Evolutionary conservation across 2,888 invertebrate species (phyloP).

Genomic region (Andrena dorsata): DNA sequence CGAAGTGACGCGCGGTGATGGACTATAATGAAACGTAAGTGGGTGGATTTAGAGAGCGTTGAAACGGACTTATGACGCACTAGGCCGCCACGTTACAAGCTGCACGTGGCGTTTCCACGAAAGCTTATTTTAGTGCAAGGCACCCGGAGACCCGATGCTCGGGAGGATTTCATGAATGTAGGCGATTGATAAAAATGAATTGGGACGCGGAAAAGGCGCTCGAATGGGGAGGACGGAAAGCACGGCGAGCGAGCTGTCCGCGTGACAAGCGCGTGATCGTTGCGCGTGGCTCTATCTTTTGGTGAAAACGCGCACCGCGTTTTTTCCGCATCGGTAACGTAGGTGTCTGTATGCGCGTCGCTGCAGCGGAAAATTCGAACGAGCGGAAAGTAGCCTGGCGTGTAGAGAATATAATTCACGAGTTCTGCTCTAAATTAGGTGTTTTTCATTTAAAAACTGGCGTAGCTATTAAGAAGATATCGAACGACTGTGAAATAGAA

Average conservation of each 20-base stretch:
- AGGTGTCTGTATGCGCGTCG: slow-evolving; percentile 53
- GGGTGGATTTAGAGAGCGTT: slow-evolving; percentile 4
- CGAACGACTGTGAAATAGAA: no score
- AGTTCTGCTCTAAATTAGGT: background rate
- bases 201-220: slow-evolving; percentile 1
- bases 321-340: slow-evolving; percentile 77
- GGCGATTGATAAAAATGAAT: slow-evolving; percentile 1
- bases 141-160: background rate
- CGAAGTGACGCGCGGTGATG: slow-evolving; percentile 6
- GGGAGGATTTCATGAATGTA: background rate
- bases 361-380: slow-evolving; percentile 56
- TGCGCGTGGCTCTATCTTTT: slow-evolving; percentile 80
- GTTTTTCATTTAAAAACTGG: background rate
- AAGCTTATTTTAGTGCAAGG: slow-evolving; percentile 8
- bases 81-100: slow-evolving; percentile 13
- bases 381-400: no score
- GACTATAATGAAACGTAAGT: slow-evolving; percentile 12
- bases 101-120: slow-evolving; percentile 17
- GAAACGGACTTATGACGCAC: slow-evolving; percentile 8
- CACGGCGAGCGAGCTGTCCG: slow-evolving; percentile 37
- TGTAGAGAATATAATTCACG: background rate
- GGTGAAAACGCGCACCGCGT: slow-evolving; percentile 71
- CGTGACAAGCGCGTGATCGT: slow-evolving; percentile 47
- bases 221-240: slow-evolving; percentile 1
- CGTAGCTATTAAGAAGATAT: no score